These are phyloP conservation scores for Elephas maximus DNA, from an alignment of 2,113 vertebrate genomes.

Conservation along the genomic window DNA sequence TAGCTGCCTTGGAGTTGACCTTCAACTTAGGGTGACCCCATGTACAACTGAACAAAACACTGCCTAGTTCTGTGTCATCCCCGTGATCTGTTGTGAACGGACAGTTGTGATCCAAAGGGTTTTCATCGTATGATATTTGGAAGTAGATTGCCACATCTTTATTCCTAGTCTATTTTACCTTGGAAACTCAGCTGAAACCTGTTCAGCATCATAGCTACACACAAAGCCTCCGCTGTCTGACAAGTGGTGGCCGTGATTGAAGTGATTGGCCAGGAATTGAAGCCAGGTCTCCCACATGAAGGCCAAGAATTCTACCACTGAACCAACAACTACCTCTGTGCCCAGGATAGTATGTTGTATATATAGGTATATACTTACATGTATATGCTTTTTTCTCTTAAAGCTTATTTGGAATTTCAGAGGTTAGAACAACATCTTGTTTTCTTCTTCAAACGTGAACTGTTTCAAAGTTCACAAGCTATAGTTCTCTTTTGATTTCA, in stretches of 20 bases:
- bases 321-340: background rate
- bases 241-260: background rate
- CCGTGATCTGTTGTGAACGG: background rate
- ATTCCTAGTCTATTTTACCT: background rate
- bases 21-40: background rate
- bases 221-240: background rate
- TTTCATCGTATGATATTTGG: background rate
- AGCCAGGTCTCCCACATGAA: background rate
- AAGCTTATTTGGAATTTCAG: constrained; percentile 61
- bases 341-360: background rate
- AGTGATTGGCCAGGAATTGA: background rate
- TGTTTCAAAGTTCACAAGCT: constrained; percentile 28
- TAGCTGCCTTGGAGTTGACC: background rate
- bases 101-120: background rate
- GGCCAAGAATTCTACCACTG: background rate
- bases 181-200: background rate
- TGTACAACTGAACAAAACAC: background rate
- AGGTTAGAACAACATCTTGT: background rate
- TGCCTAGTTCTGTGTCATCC: background rate
- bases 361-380: background rate
- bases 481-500: constrained; percentile 57
- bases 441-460: background rate
- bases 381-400: background rate
- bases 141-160: background rate
- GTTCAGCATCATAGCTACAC: background rate